Percentiles rank a stretch among this genome's conserved stretches.
Evolutionary conservation across 2,797 vertebrate species (phyloP).

Genomic region (Periophthalmus magnuspinnatus): DNA sequence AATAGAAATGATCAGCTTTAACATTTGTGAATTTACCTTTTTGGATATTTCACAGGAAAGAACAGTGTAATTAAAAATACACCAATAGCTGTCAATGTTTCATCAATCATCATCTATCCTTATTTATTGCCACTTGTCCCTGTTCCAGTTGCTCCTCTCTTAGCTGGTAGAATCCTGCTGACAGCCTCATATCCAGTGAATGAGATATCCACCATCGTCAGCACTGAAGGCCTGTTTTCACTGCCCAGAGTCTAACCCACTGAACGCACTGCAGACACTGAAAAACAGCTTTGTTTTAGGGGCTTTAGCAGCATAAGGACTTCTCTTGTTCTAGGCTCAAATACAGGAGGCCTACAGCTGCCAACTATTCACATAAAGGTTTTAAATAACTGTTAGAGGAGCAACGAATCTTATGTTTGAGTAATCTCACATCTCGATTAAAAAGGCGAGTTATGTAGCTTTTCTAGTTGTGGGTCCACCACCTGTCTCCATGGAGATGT

Average conservation of each 20-base stretch:
- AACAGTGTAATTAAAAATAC: no score
- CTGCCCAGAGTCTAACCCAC: constrained; percentile 24
- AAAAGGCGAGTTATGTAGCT: no score
- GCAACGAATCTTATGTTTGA: no score
- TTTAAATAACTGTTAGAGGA: background rate
- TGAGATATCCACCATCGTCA: constrained; percentile 14
- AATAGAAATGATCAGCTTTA: no score
- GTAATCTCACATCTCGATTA: no score
- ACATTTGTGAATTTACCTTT: no score
- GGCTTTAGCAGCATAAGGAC: constrained; percentile 55
- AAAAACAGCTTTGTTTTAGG: constrained; percentile 49
- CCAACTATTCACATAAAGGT: constrained; percentile 7
- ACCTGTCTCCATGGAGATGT: no score
- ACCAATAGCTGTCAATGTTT: no score
- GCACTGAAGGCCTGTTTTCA: constrained; percentile 20
- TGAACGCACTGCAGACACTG: constrained; percentile 31
- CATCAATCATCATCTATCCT: no score
- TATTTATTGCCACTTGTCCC: no score
- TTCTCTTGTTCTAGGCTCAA: constrained; percentile 58
- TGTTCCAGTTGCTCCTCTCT: background rate
- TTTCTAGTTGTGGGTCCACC: no score
- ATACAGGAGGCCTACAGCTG: constrained; percentile 59
- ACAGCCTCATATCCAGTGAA: constrained; percentile 19
- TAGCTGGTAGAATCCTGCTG: constrained; percentile 24
- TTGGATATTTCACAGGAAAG: no score